Conservation (phyloP, 2,888 invertebrate genomes). For the Hemithea aestivaria region DNA sequence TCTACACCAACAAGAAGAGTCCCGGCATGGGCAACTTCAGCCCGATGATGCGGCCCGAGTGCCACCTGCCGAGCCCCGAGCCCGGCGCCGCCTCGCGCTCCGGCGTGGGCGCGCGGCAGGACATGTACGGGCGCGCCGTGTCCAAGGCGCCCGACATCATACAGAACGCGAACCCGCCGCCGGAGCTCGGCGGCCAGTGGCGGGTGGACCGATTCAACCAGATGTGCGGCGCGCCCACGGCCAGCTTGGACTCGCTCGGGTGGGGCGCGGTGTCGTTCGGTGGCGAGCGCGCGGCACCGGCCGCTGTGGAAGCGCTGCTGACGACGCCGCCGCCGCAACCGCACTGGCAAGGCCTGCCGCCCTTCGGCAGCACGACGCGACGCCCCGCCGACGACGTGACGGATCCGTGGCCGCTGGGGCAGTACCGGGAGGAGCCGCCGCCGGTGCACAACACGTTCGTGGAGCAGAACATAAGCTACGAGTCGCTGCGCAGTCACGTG, state of each 20-base stretch:
- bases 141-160: constrained; percentile 52
- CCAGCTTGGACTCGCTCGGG: constrained; percentile 56
- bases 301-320: constrained; percentile 47
- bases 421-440: constrained; percentile 66
- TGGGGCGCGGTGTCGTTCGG: constrained; percentile 52
- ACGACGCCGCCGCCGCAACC: constrained; percentile 58
- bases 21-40: constrained; percentile 67
- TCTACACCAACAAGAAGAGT: constrained; percentile 60
- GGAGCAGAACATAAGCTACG: constrained; percentile 62
- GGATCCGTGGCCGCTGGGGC: constrained; percentile 65
- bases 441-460: constrained; percentile 61
- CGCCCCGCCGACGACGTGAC: constrained; percentile 45
- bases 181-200: constrained; percentile 55
- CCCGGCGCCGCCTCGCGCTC: constrained; percentile 45
- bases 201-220: constrained; percentile 54
- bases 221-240: constrained; percentile 36
- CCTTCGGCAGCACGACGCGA: constrained; percentile 51
- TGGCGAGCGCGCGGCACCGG: constrained; percentile 35
- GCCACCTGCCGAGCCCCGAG: constrained; percentile 64
- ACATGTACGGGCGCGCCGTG: constrained; percentile 23
- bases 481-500: constrained; percentile 52
- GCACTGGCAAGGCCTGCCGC: constrained; percentile 53
- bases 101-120: constrained; percentile 11
- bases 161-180: constrained; percentile 41
- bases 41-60: constrained; percentile 65